Evolutionary conservation across 2,888 invertebrate species (phyloP).

Genomic region (Hypsopygia costalis): DNA sequence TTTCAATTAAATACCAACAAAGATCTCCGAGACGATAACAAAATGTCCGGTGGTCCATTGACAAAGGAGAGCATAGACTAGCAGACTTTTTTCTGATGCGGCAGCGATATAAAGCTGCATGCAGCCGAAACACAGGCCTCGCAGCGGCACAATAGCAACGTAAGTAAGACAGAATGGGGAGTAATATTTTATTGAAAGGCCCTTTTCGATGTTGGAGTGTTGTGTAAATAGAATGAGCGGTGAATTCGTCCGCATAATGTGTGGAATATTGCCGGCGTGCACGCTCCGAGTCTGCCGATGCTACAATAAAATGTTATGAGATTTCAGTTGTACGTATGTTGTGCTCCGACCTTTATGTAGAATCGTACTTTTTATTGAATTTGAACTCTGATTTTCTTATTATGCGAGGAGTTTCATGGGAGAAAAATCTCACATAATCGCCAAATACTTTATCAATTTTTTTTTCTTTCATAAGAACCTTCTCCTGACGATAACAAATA

Average conservation of each 20-base stretch:
- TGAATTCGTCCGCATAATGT: conserved; percentile 59
- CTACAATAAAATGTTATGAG: conserved; percentile 42
- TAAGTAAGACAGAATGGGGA: conserved; percentile 70
- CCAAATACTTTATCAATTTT: too few relatives aligned
- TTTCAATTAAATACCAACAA: conserved; percentile 53
- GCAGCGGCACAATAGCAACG: conserved; percentile 48
- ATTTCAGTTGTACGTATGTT: conserved; percentile 18
- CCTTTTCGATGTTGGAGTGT: conserved; percentile 73
- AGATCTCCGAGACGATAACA: conserved; percentile 50
- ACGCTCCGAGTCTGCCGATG: conserved; percentile 31
- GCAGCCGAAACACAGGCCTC: conserved; percentile 50
- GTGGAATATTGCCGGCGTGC: conserved; percentile 54
- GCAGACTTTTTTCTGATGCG: conserved; percentile 30
- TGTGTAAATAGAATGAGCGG: conserved; percentile 72
- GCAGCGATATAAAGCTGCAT: conserved; percentile 47
- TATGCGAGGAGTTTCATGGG: too few relatives aligned
- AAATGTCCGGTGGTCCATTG: conserved; percentile 61
- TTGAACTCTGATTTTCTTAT: too few relatives aligned
- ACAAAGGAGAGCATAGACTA: conserved; percentile 30
- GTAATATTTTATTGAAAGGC: conserved; percentile 78
- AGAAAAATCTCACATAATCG: too few relatives aligned
- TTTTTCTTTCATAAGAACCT: too few relatives aligned
- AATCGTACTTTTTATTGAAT: too few relatives aligned
- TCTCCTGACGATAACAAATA: too few relatives aligned
- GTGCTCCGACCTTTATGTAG: conserved; percentile 10